Evolutionary conservation across 2,797 vertebrate species (phyloP).

Genomic region (Coilia nasus): DNA sequence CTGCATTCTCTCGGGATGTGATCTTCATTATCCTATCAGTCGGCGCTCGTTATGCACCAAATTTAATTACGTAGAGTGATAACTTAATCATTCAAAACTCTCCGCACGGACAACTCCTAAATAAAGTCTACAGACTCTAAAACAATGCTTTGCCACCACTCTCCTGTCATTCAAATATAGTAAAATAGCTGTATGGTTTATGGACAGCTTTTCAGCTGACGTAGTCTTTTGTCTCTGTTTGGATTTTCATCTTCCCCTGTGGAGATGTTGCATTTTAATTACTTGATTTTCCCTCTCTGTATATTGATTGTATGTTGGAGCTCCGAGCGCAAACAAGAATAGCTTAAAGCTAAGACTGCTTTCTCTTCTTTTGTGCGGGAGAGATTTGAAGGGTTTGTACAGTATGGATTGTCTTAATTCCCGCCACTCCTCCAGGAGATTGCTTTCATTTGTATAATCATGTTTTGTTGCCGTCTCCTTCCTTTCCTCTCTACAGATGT

Average conservation of each 20-base stretch:
- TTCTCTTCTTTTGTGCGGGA: slow-evolving; percentile 17
- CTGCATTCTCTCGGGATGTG: not conserved
- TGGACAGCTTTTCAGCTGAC: not conserved
- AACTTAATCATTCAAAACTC: not conserved
- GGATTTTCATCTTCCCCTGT: slow-evolving; percentile 30
- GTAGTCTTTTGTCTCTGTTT: slow-evolving; percentile 15
- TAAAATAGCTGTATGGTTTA: not conserved
- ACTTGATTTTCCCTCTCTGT: slow-evolving; percentile 23
- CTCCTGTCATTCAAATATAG: too few species aligned
- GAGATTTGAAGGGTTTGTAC: slow-evolving; percentile 40
- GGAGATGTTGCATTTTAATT: slow-evolving; percentile 4
- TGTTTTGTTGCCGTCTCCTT: slow-evolving; percentile 31
- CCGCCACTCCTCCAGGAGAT: slow-evolving; percentile 51
- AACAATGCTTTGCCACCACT: not conserved
- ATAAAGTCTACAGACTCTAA: not conserved
- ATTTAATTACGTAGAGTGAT: slow-evolving; percentile 43
- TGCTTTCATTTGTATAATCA: slow-evolving; percentile 61
- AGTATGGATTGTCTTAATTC: slow-evolving; percentile 53
- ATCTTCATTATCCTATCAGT: slow-evolving; percentile 49
- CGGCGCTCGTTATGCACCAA: slow-evolving; percentile 43
- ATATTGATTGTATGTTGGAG: slow-evolving; percentile 46
- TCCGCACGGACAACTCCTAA: not conserved
- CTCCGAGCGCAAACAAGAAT: slow-evolving; percentile 28
- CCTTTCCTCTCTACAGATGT: not conserved
- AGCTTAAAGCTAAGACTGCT: slow-evolving; percentile 27